These are phyloP conservation scores for Phoenicopterus ruber DNA, from an alignment of 2,113 vertebrate species.

Conservation along the genomic window DNA sequence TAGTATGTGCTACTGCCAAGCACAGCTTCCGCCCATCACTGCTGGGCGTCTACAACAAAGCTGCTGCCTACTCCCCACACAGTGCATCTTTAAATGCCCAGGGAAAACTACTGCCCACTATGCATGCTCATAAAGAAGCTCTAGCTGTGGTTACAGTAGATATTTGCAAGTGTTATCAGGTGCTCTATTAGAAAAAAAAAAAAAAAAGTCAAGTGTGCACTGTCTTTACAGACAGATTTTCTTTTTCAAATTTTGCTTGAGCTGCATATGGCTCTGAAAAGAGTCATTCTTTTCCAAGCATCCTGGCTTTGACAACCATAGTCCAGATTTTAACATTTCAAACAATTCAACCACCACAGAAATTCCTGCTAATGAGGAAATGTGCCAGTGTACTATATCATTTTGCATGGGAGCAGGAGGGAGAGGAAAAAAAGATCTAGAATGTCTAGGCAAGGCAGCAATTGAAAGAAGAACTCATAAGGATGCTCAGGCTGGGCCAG, in stretches of 20 bases:
- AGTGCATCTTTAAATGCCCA: background rate
- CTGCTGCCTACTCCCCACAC: background rate
- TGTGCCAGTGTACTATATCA: background rate
- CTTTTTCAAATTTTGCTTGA: background rate
- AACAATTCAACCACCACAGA: background rate
- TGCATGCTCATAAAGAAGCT: background rate
- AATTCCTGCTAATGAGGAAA: background rate
- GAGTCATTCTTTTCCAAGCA: background rate
- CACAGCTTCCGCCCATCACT: background rate
- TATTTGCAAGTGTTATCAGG: background rate
- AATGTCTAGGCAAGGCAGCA: background rate
- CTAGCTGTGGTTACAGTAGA: background rate
- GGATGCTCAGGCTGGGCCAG: background rate
- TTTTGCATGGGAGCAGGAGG: background rate
- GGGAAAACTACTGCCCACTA: background rate
- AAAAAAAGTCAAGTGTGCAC: background rate
- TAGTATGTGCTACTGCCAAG: background rate
- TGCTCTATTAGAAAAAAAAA: background rate
- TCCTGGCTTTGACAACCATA: background rate
- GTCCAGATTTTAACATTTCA: slow-evolving; percentile 11
- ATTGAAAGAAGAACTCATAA: background rate
- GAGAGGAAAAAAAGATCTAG: background rate
- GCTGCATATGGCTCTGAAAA: background rate
- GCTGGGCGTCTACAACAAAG: background rate
- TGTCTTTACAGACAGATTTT: background rate